Evolutionary conservation across 2,888 invertebrate genomes (phyloP).

Genomic region (Caenorhabditis sp.): DNA sequence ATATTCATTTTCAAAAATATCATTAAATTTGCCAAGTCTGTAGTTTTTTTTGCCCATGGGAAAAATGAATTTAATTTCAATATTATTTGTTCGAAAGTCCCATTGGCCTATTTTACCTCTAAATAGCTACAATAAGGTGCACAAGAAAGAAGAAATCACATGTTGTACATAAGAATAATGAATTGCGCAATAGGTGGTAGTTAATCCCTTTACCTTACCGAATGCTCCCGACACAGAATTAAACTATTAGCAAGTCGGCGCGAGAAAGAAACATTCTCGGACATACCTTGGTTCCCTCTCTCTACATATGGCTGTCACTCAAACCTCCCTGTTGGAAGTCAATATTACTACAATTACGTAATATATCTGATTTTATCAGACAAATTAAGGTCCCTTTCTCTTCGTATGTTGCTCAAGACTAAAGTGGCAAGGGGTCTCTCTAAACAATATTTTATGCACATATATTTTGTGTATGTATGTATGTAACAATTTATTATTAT

Average conservation of each 20-base stretch:
- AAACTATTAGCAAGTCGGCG: constrained; percentile 1
- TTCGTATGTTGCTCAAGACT: not conserved
- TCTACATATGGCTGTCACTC: constrained; percentile 3
- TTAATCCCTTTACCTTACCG: not conserved
- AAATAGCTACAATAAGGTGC: not conserved
- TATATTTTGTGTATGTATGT: not conserved
- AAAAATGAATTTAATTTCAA: too few relatives aligned
- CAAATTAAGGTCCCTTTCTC: not conserved
- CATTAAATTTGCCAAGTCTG: too few relatives aligned
- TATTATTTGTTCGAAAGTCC: too few relatives aligned
- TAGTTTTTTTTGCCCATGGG: too few relatives aligned
- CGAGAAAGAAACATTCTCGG: not conserved
- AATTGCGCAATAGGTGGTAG: constrained; percentile 6
- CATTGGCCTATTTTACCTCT: not conserved
- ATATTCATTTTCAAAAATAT: too few relatives aligned
- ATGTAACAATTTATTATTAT: not conserved
- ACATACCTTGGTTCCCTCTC: not conserved
- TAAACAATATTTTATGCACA: not conserved
- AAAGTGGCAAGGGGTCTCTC: not conserved
- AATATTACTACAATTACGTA: not conserved
- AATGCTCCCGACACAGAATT: constrained; percentile 1
- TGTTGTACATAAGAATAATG: not conserved
- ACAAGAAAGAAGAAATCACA: too few relatives aligned
- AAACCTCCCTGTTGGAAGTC: constrained; percentile 5
- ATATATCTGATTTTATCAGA: constrained; percentile 1